Evolutionary conservation across 2,888 invertebrate genomes (phyloP), one percentile per base, ranked within the genome.

Genomic region (Chesias legatella): DNA sequence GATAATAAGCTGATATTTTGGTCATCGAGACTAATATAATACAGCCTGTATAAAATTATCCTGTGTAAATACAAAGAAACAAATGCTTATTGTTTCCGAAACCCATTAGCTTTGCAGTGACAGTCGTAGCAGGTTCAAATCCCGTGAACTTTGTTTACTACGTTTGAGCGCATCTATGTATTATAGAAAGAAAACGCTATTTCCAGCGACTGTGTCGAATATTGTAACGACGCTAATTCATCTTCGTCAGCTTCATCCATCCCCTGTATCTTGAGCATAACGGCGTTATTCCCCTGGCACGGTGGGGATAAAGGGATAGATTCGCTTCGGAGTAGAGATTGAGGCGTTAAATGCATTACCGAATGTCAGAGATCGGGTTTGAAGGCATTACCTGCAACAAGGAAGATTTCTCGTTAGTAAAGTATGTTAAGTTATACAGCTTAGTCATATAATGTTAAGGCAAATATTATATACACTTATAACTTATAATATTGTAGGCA

Each of bases 151-250:
- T 2, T 17, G 3, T 17, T 2, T 17, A 17, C 5, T 17, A 17
- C n/a, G n/a, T 17, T 17, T 17, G 2, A 5, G 13, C 3, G 5
- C 13, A 40, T 40, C 40, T 29, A 26, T 13, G 1, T 10, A 29
- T 36, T n/a, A 10, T 10, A 40, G 33, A 7, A 21, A 25, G 40
- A 38, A 48, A 46, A 48, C 46, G 48, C 46, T 48, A 45, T 40
- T 44, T 47, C 43, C 46, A 35, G 43, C 39, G 46, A 46, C 51
- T 48, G 48, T 48, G 48, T 51, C 53, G 48, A 53, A 53, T 44
- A 51, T 43, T 43, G 53, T 48, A 53, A 37, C 44, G 44, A 48
- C 38, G 41, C 48, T 46, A 48, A 53, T 51, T 48, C 43, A 48
- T 53, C 48, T 51, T 46, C 34, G 36, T 51, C 41, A 38, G 23